These are phyloP conservation scores for Lanius ludovicianus DNA, from an alignment of 2,113 vertebrate genomes.

Conservation along the genomic window DNA sequence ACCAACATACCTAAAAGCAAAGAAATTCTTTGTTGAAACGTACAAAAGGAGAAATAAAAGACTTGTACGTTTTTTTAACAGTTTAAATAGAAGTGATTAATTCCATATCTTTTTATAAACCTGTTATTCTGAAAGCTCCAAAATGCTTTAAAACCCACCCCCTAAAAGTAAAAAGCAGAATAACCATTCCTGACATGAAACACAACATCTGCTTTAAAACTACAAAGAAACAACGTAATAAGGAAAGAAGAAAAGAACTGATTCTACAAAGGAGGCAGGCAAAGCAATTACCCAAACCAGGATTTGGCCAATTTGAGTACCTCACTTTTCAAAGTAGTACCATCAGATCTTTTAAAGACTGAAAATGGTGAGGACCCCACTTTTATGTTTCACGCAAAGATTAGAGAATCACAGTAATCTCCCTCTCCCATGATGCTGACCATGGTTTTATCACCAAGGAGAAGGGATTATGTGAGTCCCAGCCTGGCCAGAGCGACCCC, in stretches of 20 bases:
- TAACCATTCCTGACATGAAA: background rate
- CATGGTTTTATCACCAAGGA: background rate
- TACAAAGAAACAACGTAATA: background rate
- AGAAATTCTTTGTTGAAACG: background rate
- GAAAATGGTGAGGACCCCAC: background rate
- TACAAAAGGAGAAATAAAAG: background rate
- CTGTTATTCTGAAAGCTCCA: background rate
- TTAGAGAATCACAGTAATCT: background rate
- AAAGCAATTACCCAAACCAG: conserved; percentile 11
- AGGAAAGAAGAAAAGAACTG: background rate
- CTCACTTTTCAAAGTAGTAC: background rate
- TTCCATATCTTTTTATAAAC: background rate
- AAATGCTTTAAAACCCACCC: background rate
- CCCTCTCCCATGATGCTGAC: background rate
- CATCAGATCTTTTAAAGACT: background rate
- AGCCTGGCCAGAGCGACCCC: background rate
- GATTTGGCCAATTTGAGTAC: background rate
- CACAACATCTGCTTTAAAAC: background rate
- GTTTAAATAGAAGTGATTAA: background rate
- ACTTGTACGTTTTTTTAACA: background rate
- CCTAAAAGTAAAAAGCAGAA: background rate
- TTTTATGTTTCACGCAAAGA: background rate
- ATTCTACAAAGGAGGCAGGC: background rate
- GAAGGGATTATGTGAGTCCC: background rate
- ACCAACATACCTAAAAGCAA: background rate